A percentile compares a stretch with the other conserved stretches of the same genome.
Evolutionary conservation across 2,888 invertebrate genomes (phyloP).

Genomic region (Acholoe squamosa): DNA sequence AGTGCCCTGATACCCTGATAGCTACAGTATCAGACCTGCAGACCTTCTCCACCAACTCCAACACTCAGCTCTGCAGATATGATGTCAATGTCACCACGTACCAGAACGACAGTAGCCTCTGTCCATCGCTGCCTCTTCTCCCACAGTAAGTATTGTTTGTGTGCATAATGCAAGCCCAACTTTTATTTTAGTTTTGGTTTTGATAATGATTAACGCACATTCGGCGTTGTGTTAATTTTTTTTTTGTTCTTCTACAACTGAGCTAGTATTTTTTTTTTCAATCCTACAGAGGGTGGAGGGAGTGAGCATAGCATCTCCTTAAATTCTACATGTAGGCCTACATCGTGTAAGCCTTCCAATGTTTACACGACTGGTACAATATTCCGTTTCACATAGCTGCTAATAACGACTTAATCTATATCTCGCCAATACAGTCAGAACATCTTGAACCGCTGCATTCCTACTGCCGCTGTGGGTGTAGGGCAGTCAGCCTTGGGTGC

Average conservation of each 20-base stretch:
- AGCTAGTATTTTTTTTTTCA: too few relatives aligned
- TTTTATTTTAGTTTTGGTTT: too few relatives aligned
- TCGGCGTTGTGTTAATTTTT: too few relatives aligned
- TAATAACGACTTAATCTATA: background rate
- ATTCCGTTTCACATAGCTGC: too few relatives aligned
- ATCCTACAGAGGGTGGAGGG: too few relatives aligned
- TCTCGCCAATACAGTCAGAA: conserved; percentile 35
- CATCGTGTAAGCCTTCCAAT: too few relatives aligned
- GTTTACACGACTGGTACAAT: too few relatives aligned
- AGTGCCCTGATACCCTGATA: conserved; percentile 66
- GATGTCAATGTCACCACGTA: conserved; percentile 61
- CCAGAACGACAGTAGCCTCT: conserved; percentile 42
- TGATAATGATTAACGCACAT: too few relatives aligned
- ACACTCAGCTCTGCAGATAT: conserved; percentile 65
- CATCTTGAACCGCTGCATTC: conserved; percentile 59
- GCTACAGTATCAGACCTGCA: conserved; percentile 51
- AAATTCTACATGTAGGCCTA: too few relatives aligned
- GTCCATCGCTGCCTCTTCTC: conserved; percentile 64
- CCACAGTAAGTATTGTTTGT: conserved; percentile 67
- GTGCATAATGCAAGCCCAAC: too few relatives aligned
- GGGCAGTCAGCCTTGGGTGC: conserved; percentile 48
- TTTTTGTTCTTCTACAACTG: too few relatives aligned
- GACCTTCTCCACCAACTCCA: conserved; percentile 38
- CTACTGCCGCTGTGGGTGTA: conserved; percentile 1
- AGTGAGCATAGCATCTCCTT: too few relatives aligned